These are phyloP conservation scores for Netelia fuscicornis DNA, from an alignment of 2,888 invertebrate species.

Conservation along the genomic window DNA sequence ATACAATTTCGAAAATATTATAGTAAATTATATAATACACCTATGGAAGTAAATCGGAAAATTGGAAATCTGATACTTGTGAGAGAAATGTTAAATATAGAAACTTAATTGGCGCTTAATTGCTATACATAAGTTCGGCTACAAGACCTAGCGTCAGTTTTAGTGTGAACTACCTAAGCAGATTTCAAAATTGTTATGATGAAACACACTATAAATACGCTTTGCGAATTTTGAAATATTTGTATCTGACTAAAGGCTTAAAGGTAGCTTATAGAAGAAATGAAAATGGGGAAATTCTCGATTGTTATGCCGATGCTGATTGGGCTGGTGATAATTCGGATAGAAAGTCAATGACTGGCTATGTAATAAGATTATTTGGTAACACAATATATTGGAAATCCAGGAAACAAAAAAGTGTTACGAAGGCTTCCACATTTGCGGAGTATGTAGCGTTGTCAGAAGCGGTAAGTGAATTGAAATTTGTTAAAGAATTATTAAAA, in stretches of 20 bases:
- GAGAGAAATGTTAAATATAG: slow-evolving; percentile 71
- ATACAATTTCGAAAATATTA: slow-evolving; percentile 71
- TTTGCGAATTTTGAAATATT: slow-evolving; percentile 75
- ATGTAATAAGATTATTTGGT: slow-evolving; percentile 27
- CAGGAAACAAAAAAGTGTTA: slow-evolving; percentile 76
- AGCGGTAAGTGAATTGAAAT: slow-evolving; percentile 27
- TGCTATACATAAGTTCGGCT: slow-evolving; percentile 76
- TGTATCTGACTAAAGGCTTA: slow-evolving; percentile 72
- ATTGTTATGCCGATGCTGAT: slow-evolving; percentile 78
- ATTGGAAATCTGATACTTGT: slow-evolving; percentile 55
- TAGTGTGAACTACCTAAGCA: slow-evolving; percentile 78
- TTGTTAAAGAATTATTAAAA: slow-evolving; percentile 54
- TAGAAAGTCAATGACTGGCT: slow-evolving; percentile 68
- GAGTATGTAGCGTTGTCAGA: not conserved
- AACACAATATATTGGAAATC: slow-evolving; percentile 24
- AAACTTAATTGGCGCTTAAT: slow-evolving; percentile 68
- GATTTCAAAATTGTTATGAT: slow-evolving; percentile 78
- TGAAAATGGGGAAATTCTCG: not conserved
- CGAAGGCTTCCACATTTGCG: slow-evolving; percentile 56
- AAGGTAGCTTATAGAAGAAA: slow-evolving; percentile 69
- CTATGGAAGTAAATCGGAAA: slow-evolving; percentile 75
- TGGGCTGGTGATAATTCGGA: slow-evolving; percentile 77
- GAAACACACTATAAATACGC: slow-evolving; percentile 73
- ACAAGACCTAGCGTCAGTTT: slow-evolving; percentile 77
- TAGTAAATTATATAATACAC: slow-evolving; percentile 72